Percentiles rank a stretch among this genome's conserved stretches.
phyloP scores from a whole-genome alignment of 2,888 invertebrate genomes.

The Nymphalis polychloros region DNA sequence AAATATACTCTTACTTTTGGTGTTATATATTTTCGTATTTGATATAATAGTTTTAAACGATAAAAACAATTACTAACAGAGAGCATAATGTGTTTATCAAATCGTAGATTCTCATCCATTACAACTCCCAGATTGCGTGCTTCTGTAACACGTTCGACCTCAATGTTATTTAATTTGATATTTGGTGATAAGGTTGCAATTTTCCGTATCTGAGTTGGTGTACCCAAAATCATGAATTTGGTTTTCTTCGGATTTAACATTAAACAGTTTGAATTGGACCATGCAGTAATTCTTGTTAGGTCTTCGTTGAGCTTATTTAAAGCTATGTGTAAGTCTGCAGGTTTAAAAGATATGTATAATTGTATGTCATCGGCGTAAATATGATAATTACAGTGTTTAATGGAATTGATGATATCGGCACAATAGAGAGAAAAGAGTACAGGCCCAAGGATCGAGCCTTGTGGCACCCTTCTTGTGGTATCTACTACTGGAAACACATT shows the following conservation, averaged over 20 bases:
- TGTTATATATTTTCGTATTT: constrained; percentile 1
- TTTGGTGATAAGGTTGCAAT: not conserved
- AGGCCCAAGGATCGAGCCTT: not conserved
- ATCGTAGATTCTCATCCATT: constrained; percentile 16
- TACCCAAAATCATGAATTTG: constrained; percentile 1
- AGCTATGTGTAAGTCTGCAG: not conserved
- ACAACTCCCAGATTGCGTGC: constrained; percentile 16
- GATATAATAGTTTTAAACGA: constrained; percentile 7
- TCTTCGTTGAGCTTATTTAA: not conserved
- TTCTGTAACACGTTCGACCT: constrained; percentile 8
- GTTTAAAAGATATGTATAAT: constrained; percentile 9
- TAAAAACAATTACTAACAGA: constrained; percentile 15
- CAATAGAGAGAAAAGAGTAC: constrained; percentile 1
- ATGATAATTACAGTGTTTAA: not conserved
- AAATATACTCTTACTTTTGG: not conserved
- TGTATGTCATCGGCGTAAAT: constrained; percentile 5
- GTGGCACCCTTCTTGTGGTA: not conserved
- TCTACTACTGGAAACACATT: not conserved
- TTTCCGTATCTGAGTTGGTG: not conserved
- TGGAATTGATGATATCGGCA: not conserved
- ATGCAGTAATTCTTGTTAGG: not conserved
- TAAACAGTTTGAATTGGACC: not conserved
- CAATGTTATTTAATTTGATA: not conserved
- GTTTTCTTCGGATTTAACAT: not conserved
- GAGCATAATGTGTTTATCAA: constrained; percentile 7